Evolutionary conservation across 2,797 vertebrate species (phyloP).

Genomic region (Pterois miles): DNA sequence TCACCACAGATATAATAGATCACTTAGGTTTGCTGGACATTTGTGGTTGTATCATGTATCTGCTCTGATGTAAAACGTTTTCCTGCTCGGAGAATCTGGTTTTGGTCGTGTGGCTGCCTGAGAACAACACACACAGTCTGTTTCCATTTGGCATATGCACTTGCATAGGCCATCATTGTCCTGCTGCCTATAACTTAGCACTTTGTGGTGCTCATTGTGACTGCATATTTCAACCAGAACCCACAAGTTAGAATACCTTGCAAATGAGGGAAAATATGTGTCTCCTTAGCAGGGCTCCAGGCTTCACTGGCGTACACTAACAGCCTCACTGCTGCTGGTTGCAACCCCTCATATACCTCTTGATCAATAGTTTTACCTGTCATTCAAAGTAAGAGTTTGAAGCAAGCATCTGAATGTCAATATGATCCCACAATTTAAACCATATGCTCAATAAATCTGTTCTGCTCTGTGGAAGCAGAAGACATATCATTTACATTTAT

Average conservation of each 20-base stretch:
- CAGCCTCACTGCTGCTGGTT: slow-evolving; percentile 21
- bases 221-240: background rate
- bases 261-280: background rate
- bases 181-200: background rate
- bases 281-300: slow-evolving; percentile 11
- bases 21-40: background rate
- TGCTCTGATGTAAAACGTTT: background rate
- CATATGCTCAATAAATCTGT: slow-evolving; percentile 45
- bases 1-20: no score
- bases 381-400: slow-evolving; percentile 37
- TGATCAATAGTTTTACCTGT: slow-evolving; percentile 42
- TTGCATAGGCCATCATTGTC: background rate
- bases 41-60: background rate
- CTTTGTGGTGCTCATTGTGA: background rate
- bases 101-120: background rate
- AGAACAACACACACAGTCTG: background rate
- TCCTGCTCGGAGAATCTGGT: background rate
- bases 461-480: background rate
- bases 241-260: background rate
- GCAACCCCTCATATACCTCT: background rate
- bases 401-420: slow-evolving; percentile 31
- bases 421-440: slow-evolving; percentile 35
- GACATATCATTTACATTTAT: slow-evolving; percentile 14
- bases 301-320: slow-evolving; percentile 9
- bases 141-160: background rate